Conservation (phyloP, 1,140 invertebrate genomes). For the Drosophila simulans region DNA sequence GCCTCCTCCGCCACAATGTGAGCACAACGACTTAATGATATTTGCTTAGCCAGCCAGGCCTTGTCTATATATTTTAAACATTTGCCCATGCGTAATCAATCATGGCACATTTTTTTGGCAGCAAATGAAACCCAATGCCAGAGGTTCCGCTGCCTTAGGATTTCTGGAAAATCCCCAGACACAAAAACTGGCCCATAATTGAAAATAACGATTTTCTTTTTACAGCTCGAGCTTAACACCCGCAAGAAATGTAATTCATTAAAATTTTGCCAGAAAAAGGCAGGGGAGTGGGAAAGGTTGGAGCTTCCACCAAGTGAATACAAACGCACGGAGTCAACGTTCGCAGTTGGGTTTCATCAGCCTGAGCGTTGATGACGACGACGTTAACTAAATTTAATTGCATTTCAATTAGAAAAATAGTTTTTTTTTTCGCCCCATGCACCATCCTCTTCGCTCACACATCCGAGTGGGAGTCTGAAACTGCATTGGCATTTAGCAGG, state of each 20-base stretch:
- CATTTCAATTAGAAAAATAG: constrained; percentile 78
- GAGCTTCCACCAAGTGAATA: constrained; percentile 2
- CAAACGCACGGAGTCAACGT: constrained; percentile 58
- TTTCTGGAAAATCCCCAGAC: constrained; percentile 5
- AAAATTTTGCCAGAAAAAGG: constrained; percentile 48
- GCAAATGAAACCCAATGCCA: constrained; percentile 62
- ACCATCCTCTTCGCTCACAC: background rate
- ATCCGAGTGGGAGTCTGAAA: background rate
- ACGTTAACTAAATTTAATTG: constrained; percentile 76
- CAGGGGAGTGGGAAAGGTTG: background rate
- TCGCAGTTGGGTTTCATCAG: constrained; percentile 37
- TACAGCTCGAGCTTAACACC: constrained; percentile 54
- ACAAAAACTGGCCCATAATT: constrained; percentile 53
- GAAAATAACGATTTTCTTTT: constrained; percentile 78
- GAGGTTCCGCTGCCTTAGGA: constrained; percentile 31
- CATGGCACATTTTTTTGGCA: constrained; percentile 70
- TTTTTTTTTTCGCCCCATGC: constrained; percentile 37
- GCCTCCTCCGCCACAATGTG: constrained; percentile 5
- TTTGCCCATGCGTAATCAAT: constrained; percentile 74
- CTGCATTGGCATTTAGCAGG: constrained; percentile 25
- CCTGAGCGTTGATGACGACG: constrained; percentile 28
- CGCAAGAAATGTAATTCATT: constrained; percentile 83
- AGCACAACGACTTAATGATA: constrained; percentile 68
- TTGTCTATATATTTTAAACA: constrained; percentile 80
- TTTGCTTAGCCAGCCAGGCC: constrained; percentile 50